Percentiles rank a stretch among this genome's conserved stretches.
Conservation (phyloP, 2,797 vertebrate genomes). For the Phalanger gymnotis region DNA sequence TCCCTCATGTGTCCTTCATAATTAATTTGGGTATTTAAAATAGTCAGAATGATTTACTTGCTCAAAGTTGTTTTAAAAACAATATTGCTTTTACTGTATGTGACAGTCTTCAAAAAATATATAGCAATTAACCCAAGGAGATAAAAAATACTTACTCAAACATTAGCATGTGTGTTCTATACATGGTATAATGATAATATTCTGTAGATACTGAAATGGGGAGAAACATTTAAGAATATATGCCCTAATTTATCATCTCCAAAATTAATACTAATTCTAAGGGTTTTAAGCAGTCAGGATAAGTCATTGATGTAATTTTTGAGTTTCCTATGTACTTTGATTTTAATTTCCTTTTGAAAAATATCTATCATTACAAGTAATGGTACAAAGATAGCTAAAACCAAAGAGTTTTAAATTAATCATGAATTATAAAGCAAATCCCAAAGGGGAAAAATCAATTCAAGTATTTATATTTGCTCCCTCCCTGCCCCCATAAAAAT, state of each 20-base stretch:
- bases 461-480: neutral
- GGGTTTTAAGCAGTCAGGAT: conserved; percentile 21
- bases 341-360: conserved; percentile 61
- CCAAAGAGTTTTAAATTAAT: conserved; percentile 23
- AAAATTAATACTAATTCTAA: conserved; percentile 22
- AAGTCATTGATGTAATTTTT: conserved; percentile 36
- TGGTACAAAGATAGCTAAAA: conserved; percentile 11
- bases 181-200: neutral
- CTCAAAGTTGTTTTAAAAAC: too few relatives aligned
- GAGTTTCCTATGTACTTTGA: conserved; percentile 10
- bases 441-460: neutral
- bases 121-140: neutral
- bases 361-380: conserved; percentile 46
- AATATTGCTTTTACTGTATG: too few relatives aligned
- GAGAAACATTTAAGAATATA: neutral
- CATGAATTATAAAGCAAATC: conserved; percentile 60
- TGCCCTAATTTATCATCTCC: conserved; percentile 23
- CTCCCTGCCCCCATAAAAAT: neutral
- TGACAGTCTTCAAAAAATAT: neutral
- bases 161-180: conserved; percentile 4
- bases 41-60: too few relatives aligned
- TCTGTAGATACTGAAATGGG: neutral
- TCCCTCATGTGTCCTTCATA: too few relatives aligned
- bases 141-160: neutral
- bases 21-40: too few relatives aligned